Evolutionary conservation across 2,888 invertebrate species (phyloP).

Genomic region (Pilophorus perplexus): DNA sequence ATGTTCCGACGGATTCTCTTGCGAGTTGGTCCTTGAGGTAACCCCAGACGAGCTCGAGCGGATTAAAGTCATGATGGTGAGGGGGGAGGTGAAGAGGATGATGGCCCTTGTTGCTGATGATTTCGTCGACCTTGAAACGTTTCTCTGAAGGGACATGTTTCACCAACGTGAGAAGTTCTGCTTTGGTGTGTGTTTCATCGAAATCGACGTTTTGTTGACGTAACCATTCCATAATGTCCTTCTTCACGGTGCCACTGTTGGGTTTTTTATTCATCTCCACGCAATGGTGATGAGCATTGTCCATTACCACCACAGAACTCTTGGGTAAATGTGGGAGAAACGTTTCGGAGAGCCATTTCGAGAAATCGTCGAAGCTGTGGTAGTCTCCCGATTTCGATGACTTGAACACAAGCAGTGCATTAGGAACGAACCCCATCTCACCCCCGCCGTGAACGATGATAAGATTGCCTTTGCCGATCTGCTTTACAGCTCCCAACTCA

Average conservation of each 20-base stretch:
- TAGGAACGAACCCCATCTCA: slow-evolving; percentile 27
- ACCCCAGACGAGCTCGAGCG: no score
- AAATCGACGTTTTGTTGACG: background rate
- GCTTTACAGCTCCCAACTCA: no score
- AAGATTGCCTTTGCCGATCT: no score
- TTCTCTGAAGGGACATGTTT: background rate
- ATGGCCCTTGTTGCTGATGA: background rate
- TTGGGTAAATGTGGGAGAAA: slow-evolving; percentile 8
- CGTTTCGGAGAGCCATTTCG: slow-evolving; percentile 29
- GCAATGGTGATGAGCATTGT: slow-evolving; percentile 31
- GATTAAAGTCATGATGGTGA: no score
- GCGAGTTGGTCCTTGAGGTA: background rate
- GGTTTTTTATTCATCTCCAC: slow-evolving; percentile 11
- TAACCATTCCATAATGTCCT: slow-evolving; percentile 5
- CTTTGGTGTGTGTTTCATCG: background rate
- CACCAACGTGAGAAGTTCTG: background rate
- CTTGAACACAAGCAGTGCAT: slow-evolving; percentile 18
- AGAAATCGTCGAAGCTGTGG: slow-evolving; percentile 23
- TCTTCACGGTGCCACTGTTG: background rate
- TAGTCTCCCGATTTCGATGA: slow-evolving; percentile 22
- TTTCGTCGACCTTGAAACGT: background rate
- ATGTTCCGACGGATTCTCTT: background rate
- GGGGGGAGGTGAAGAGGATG: background rate
- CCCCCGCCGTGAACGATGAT: slow-evolving; percentile 29
- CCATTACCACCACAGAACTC: slow-evolving; percentile 28